phyloP scores from a whole-genome alignment of 2,797 vertebrate genomes.

The Dromococcyx pavoninus region DNA sequence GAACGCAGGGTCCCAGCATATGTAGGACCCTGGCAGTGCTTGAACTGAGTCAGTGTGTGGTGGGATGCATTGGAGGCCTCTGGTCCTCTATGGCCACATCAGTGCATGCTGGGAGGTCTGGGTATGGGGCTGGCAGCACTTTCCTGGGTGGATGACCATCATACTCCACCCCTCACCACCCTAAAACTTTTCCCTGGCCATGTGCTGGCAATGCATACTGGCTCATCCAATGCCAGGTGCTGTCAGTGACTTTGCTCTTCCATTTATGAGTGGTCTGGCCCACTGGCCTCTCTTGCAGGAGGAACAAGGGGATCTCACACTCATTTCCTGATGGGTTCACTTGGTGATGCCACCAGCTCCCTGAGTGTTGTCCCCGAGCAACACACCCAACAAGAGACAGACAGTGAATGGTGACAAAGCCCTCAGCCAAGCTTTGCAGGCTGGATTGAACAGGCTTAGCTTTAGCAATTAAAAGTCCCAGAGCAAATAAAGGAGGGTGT shows the following conservation, averaged over 20 bases:
- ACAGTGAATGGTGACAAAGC: background rate
- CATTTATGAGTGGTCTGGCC: accelerated
- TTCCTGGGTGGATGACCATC: background rate
- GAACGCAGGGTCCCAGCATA: accelerated
- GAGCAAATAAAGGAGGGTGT: slow-evolving; percentile 35
- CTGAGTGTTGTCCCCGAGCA: background rate
- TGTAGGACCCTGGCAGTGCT: background rate
- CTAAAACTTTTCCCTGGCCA: background rate
- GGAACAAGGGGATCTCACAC: background rate
- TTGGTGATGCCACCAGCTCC: background rate
- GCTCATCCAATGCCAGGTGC: background rate
- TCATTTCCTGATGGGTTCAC: background rate
- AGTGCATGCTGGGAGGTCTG: background rate
- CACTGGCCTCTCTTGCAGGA: accelerated
- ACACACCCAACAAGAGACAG: background rate
- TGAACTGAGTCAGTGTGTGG: background rate
- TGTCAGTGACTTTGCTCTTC: background rate
- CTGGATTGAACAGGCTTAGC: background rate
- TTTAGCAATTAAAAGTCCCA: background rate
- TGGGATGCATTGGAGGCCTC: background rate
- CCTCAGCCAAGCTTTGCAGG: background rate
- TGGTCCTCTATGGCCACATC: background rate
- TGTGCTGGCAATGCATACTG: accelerated
- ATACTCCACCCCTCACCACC: background rate
- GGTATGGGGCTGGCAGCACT: background rate